Base-by-base conservation (phyloP, 2,113 vertebrate species). In the Zapus hudsonius region DNA sequence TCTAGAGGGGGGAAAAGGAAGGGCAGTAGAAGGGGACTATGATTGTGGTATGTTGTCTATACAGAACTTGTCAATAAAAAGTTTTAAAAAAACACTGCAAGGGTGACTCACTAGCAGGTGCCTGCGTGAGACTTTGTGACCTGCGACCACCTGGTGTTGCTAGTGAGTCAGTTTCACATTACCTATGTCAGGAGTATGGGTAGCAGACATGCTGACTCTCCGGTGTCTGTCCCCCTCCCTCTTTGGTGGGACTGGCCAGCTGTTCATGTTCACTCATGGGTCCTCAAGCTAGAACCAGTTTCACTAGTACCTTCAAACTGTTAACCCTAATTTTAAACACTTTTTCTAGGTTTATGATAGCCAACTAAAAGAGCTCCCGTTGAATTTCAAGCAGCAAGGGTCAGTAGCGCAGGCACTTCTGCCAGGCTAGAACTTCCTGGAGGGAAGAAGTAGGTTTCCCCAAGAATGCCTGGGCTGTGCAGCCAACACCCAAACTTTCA, bases 401-500 rank as follows among this genome's bases (percentile, higher is more conserved):
- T 87, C 66, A 72, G 61, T 29, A 52, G 11, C 38, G 19, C 31
- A 44, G 84, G 70, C 36, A 66, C 4, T 33, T 31, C 59, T 8
- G 2, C 55, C 25, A 63, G 89, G 72, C 75, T 15, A 33, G 55
- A 84, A 27, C 72, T 42, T 52, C 36, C 72, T 23, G 17, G 20
- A 78, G 89, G 79, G 38, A 70, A 78, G 80, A 73, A 73, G 5
- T 20, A n/a, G 87, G 67, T 76, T 83, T 94, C 67, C n/a, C 83
- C 89, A 85, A 79, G 63, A 90, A 40, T 84, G 82, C 29, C 81
- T 16, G 20, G 44, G n/a, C 82, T 6, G 0, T 19, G 87, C 13
- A 57, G 31, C 67, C 81, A 81, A 83, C 69, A 25, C 95, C 90
- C 89, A 73, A 64, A 93, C 96, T 97, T 96, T 97, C 97, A 96